Base-by-base conservation (phyloP, 1,140 invertebrate genomes). In the Bombus difficillimus region DNA sequence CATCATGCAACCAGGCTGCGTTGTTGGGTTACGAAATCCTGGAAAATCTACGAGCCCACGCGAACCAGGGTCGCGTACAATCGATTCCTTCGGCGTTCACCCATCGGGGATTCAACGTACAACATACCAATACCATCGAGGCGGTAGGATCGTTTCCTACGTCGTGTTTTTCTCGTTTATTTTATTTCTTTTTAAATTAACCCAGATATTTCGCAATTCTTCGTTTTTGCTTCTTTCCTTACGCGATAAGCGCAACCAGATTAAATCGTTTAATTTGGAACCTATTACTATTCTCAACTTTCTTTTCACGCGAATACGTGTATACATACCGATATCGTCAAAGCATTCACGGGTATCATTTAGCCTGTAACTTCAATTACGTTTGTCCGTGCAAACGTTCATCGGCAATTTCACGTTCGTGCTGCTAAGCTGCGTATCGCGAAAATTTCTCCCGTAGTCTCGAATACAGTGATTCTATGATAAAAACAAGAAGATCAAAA, bases 21-120 rank as follows among this genome's bases (percentile, higher is more conserved):
- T 84, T 73, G 89, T 68, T n/a, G 69, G 83, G 81, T 92, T 91
- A 90, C 91, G 91, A 91, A 93, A 92, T 92, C 62, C 83, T 81
- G 89, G 86, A 86, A 89, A 92, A 90, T 92, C 88, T 91, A 90
- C 85, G 90, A 81, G 75, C 43, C 75, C 66, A 72, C 71, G 84
- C 76, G 47, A 47, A 62, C 15, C 59, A 53, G 72, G 57, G 47
- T 39, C 75, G 59, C 76, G 72, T 8, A 57, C 59, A 64, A 80
- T 85, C 59, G 34, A 53, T 68, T n/a, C 72, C 59, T 39, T 47
- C 59, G 2, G 3, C 25, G 22, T 9, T 13, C 18, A 59, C 3
- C 15, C 13, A 53, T 71, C 43, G 62, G 28, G 13, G 6, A 68
- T 53, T 34, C 28, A n/a, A 28, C 28, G 53, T 37, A 37, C 34